phyloP scores from a whole-genome alignment of 92 coral and sea anemone species.

The Umimayanthus kanabou region DNA sequence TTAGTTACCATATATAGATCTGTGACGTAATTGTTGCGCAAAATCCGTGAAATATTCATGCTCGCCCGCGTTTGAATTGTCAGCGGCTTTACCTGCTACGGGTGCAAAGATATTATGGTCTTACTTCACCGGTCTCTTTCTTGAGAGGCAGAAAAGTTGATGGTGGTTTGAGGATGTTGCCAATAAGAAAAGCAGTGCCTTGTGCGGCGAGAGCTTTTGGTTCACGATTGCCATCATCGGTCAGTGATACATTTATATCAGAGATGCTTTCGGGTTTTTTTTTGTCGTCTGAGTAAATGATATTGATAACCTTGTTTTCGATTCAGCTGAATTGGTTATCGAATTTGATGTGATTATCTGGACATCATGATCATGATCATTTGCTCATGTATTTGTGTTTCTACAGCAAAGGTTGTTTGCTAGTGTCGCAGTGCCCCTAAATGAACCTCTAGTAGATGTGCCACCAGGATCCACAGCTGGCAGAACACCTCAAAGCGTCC shows the following conservation, averaged over 20 bases:
- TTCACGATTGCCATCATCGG: slow-evolving; percentile 67
- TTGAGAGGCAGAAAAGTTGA: neutral
- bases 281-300: neutral
- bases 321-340: neutral
- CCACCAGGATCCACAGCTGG: slow-evolving; percentile 52
- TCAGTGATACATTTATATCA: slow-evolving; percentile 30
- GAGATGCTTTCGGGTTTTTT: neutral
- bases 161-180: slow-evolving; percentile 65
- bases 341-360: too few species aligned
- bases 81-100: slow-evolving; percentile 49
- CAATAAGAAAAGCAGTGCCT: slow-evolving; percentile 67
- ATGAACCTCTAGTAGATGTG: slow-evolving; percentile 80
- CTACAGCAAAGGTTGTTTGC: slow-evolving; percentile 73
- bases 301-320: neutral
- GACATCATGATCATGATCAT: neutral
- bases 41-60: neutral
- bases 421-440: slow-evolving; percentile 78
- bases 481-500: slow-evolving; percentile 63
- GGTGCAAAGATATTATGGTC: slow-evolving; percentile 66
- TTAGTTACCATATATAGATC: slow-evolving; percentile 20
- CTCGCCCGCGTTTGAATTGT: slow-evolving; percentile 5
- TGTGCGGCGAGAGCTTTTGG: slow-evolving; percentile 60
- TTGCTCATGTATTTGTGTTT: neutral
- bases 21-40: slow-evolving; percentile 29
- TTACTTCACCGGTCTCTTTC: slow-evolving; percentile 44